Evolutionary conservation across 2,113 vertebrate species (phyloP).

Genomic region (Aplodontia rufa): DNA sequence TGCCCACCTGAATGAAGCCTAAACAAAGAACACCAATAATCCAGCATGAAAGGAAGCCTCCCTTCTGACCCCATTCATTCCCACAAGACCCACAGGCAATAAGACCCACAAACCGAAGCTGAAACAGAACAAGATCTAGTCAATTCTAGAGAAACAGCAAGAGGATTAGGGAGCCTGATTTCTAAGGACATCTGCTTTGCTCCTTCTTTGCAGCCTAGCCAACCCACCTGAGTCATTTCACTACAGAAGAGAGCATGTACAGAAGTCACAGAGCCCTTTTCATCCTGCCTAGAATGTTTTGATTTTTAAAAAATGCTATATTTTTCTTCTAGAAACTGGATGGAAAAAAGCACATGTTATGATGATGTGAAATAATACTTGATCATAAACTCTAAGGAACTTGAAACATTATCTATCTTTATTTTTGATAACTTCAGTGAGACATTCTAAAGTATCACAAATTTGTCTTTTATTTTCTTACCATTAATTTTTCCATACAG

Average conservation of each 20-base stretch:
- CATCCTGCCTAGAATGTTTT: neutral
- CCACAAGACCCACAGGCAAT: neutral
- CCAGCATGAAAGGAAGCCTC: neutral
- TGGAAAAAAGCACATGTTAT: conserved; percentile 2
- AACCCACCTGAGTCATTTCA: neutral
- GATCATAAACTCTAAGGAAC: conserved; percentile 30
- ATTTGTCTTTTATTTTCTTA: conserved; percentile 42
- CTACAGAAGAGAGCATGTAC: neutral
- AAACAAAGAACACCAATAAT: neutral
- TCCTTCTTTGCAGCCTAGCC: neutral
- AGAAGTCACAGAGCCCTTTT: neutral
- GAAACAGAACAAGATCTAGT: neutral
- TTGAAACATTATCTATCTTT: neutral
- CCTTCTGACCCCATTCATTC: neutral
- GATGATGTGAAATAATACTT: conserved; percentile 34
- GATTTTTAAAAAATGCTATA: neutral
- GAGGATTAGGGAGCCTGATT: neutral
- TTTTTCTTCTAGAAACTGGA: conserved; percentile 29
- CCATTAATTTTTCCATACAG: conserved; percentile 21
- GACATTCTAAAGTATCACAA: conserved; percentile 40
- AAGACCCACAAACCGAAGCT: conserved; percentile 3
- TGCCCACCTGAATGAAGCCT: neutral
- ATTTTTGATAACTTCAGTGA: conserved; percentile 44
- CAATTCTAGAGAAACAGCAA: neutral
- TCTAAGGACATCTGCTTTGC: neutral